These are phyloP conservation scores for Danio jaintianensis DNA, from an alignment of 2,797 vertebrate species.

Conservation along the genomic window DNA sequence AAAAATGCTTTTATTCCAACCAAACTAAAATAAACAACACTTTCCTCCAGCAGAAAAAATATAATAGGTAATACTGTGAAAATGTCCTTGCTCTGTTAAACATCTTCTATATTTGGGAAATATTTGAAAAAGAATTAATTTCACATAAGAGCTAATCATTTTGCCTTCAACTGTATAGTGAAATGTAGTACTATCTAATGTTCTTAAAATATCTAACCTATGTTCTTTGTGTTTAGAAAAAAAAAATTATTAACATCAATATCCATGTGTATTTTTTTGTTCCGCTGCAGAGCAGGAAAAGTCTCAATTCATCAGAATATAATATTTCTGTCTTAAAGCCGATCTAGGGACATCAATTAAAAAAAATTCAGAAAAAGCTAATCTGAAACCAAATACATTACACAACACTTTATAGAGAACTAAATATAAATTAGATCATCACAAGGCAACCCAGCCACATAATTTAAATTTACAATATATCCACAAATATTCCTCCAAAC, in stretches of 20 bases:
- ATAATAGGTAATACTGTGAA: too few relatives aligned
- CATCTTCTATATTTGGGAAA: too few relatives aligned
- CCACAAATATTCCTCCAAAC: background rate
- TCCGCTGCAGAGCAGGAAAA: background rate
- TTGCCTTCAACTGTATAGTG: too few relatives aligned
- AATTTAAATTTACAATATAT: background rate
- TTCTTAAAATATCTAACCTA: too few relatives aligned
- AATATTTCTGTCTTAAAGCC: background rate
- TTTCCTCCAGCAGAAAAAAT: too few relatives aligned
- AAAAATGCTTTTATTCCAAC: too few relatives aligned
- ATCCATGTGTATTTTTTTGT: background rate
- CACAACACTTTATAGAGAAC: background rate
- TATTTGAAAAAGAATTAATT: too few relatives aligned
- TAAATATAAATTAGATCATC: background rate
- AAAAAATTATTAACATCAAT: background rate
- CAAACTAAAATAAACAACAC: too few relatives aligned
- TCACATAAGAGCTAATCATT: too few relatives aligned
- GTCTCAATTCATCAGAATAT: constrained; percentile 1
- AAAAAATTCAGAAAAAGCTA: background rate
- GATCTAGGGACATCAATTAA: constrained; percentile 23
- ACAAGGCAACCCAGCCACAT: background rate
- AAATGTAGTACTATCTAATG: too few relatives aligned
- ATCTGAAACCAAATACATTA: background rate
- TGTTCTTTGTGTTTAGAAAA: too few relatives aligned
- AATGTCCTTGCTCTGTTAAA: too few relatives aligned